Evolutionary conservation across 2,113 vertebrate genomes (phyloP).

Genomic region (Meles meles): DNA sequence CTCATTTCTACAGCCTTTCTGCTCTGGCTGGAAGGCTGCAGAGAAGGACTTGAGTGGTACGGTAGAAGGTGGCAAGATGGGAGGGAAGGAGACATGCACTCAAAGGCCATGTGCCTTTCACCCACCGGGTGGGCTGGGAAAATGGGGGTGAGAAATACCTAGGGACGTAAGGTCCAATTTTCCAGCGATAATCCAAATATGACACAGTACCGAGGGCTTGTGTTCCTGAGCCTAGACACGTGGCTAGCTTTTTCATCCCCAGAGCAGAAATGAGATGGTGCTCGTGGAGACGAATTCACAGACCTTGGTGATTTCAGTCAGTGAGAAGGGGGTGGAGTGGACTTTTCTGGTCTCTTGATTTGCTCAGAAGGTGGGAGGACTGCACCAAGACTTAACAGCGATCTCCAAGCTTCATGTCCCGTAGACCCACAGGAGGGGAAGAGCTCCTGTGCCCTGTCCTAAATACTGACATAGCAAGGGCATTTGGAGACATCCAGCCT

Average conservation of each 20-base stretch:
- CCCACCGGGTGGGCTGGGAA: not conserved
- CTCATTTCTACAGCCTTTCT: not conserved
- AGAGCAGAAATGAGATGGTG: not conserved
- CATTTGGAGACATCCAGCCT: accelerated
- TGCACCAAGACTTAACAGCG: accelerated
- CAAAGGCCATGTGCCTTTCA: not conserved
- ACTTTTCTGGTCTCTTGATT: not conserved
- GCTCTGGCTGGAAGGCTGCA: not conserved
- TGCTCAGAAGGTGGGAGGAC: not conserved
- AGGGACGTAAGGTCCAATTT: not conserved
- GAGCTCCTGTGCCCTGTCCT: accelerated
- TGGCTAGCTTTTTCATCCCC: not conserved
- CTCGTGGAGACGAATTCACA: not conserved
- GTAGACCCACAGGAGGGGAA: not conserved
- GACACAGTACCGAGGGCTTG: not conserved
- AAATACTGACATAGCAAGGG: not conserved
- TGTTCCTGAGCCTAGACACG: not conserved
- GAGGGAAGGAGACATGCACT: not conserved
- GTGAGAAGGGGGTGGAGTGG: not conserved
- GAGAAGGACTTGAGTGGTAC: not conserved
- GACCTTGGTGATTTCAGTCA: not conserved
- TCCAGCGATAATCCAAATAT: not conserved
- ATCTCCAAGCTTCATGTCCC: not conserved
- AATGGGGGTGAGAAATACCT: not conserved
- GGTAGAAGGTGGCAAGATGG: not conserved